A percentile compares a stretch with the other conserved stretches of the same genome.
phyloP scores from a whole-genome alignment of 2,797 vertebrate genomes.

The Anas bahamensis region DNA sequence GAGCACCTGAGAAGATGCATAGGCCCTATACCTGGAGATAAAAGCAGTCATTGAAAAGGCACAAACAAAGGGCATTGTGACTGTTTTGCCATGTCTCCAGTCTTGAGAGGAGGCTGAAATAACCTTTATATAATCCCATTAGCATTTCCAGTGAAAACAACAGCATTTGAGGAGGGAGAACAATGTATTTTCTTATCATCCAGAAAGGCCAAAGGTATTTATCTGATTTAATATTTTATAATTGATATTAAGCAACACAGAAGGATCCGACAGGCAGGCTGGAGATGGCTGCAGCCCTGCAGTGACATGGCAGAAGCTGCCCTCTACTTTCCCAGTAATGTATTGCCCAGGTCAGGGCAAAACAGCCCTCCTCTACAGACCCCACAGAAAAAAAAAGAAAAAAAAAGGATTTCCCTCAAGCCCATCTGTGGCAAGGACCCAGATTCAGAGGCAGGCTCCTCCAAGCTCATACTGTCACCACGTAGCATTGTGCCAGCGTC shows the following conservation, averaged over 20 bases:
- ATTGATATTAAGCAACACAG: slow-evolving; percentile 51
- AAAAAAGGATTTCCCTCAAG: not conserved
- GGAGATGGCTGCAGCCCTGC: not conserved
- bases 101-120: slow-evolving; percentile 32
- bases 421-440: not conserved
- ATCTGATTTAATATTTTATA: slow-evolving; percentile 73
- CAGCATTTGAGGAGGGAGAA: slow-evolving; percentile 50
- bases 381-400: not conserved
- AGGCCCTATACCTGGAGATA: not conserved
- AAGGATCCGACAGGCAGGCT: not conserved
- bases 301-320: not conserved
- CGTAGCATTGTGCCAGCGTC: not conserved
- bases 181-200: slow-evolving; percentile 35
- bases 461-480: fast-evolving
- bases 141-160: slow-evolving; percentile 69
- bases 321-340: not conserved
- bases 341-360: not conserved
- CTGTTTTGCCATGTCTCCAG: slow-evolving; percentile 2
- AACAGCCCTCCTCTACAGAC: not conserved
- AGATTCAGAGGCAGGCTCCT: not conserved
- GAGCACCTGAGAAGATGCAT: not conserved
- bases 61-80: slow-evolving; percentile 65
- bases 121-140: slow-evolving; percentile 76
- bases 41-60: slow-evolving; percentile 61
- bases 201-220: slow-evolving; percentile 72